phyloP scores from a whole-genome alignment of 2,113 vertebrate species.

The Ceratotherium simum region DNA sequence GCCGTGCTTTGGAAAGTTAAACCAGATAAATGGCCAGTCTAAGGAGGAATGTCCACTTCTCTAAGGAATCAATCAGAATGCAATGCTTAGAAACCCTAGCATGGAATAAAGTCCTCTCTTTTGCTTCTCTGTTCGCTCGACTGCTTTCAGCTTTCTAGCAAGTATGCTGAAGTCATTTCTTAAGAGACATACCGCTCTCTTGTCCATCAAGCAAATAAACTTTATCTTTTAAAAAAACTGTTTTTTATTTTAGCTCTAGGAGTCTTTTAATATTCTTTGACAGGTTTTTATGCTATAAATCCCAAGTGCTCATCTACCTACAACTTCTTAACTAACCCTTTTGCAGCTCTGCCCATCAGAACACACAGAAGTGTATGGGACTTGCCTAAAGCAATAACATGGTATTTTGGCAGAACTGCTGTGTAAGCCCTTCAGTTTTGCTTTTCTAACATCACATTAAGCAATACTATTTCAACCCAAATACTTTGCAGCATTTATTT shows the following conservation, averaged over 20 bases:
- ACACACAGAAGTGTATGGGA: not conserved
- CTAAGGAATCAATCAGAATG: not conserved
- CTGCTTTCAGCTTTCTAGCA: not conserved
- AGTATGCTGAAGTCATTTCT: not conserved
- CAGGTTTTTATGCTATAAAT: not conserved
- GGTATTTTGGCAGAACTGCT: conserved; percentile 35
- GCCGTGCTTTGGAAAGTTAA: not conserved
- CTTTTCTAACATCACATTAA: conserved; percentile 29
- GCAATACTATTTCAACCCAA: conserved; percentile 24
- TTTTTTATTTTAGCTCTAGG: not conserved
- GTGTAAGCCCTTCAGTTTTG: conserved; percentile 29
- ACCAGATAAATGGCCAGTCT: not conserved
- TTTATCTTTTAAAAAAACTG: not conserved
- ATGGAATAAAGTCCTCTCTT: not conserved
- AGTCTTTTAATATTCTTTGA: not conserved
- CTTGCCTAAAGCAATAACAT: not conserved
- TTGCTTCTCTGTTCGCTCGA: not conserved
- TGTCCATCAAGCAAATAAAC: not conserved
- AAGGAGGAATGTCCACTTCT: not conserved
- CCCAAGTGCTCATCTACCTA: not conserved
- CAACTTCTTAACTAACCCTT: not conserved
- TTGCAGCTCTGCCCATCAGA: not conserved
- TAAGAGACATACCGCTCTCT: not conserved
- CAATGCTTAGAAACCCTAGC: not conserved
- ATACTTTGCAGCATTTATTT: not conserved